Evolutionary conservation across 2,888 invertebrate genomes (phyloP), one percentile per base, ranked within the genome.

Genomic region (Ganaspis brasiliensis): DNA sequence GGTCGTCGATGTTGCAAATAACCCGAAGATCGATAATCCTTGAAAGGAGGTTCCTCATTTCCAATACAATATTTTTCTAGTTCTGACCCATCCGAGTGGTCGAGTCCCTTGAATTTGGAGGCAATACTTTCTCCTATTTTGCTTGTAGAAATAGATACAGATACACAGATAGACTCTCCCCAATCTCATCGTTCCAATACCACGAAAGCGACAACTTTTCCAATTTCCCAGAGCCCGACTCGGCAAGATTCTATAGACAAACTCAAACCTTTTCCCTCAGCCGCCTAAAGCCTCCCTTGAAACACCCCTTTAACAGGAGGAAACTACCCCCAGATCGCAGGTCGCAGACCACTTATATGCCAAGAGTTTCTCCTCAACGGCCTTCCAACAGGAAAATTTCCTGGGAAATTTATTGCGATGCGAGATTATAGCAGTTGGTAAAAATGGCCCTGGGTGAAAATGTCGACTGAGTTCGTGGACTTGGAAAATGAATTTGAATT

Each of bases 201-300:
- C 45, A 16, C 24, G n/a, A 45, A 79, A 83, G 74, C 76, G 73
- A 67, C 73, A 84, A 84, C 84, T 84, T 84, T 84, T 84, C 81
- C 84, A 84, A 84, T 84, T 79, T 83, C 76, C 80, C 75, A 78
- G 73, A 63, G 77, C 55, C 49, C 74, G 63, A 71, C 73, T 73
- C n/a, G 56, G 63, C 72, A 77, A 45, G 67, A 16, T 82, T 82
- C 82, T 77, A 80, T 79, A 76, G 57, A 77, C 75, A 76, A 79
- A 55, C 72, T 49, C 52, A 77, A 79, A 76, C 80, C 79, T 75
- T 75, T 45, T 57, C 9, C 31, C 59, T 73, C 10, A 10, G 35
- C 14, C 19, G n/a, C 52, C 19, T 74, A n/a, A n/a, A 59, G 37
- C 9, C 19, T 74, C 45, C 59, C 49, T 16, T 40, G 0, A 57